phyloP scores from a whole-genome alignment of 2,888 invertebrate genomes.

The Torymus texanus region DNA sequence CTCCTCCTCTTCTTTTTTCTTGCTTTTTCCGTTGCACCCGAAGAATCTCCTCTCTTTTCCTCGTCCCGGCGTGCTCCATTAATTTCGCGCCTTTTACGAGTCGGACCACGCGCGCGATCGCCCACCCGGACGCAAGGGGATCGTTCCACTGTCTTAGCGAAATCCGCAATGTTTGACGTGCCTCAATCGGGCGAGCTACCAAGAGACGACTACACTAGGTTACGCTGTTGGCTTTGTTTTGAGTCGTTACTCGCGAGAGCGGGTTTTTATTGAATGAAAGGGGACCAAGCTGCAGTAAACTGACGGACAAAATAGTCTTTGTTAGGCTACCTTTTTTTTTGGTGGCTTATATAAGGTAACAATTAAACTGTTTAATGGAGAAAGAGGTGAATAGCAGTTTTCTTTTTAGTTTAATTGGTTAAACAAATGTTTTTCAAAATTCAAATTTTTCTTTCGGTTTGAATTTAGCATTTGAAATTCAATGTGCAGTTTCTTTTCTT shows the following conservation, averaged over 20 bases:
- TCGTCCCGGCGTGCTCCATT: slow-evolving; percentile 27
- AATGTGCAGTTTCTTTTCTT: background rate
- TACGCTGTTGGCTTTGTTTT: background rate
- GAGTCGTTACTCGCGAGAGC: background rate
- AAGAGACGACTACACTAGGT: background rate
- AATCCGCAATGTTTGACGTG: slow-evolving; percentile 3
- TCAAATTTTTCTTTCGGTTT: too few species aligned
- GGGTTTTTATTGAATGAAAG: background rate
- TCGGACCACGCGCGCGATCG: background rate
- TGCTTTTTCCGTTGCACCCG: background rate
- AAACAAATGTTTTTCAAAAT: too few species aligned
- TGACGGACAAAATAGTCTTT: too few species aligned
- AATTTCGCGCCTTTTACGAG: slow-evolving; percentile 33
- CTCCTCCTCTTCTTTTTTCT: too few species aligned
- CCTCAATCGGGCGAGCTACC: background rate
- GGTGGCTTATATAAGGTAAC: too few species aligned
- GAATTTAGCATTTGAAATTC: too few species aligned
- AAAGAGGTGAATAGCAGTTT: too few species aligned
- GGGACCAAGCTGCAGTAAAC: too few species aligned
- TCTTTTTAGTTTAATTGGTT: too few species aligned
- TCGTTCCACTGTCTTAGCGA: slow-evolving; percentile 10
- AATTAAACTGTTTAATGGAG: too few species aligned
- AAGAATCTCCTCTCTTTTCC: background rate
- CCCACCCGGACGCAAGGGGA: background rate
- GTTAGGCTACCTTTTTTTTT: too few species aligned